Conservation (phyloP, 2,797 vertebrate genomes). For the Gymnodraco acuticeps region DNA sequence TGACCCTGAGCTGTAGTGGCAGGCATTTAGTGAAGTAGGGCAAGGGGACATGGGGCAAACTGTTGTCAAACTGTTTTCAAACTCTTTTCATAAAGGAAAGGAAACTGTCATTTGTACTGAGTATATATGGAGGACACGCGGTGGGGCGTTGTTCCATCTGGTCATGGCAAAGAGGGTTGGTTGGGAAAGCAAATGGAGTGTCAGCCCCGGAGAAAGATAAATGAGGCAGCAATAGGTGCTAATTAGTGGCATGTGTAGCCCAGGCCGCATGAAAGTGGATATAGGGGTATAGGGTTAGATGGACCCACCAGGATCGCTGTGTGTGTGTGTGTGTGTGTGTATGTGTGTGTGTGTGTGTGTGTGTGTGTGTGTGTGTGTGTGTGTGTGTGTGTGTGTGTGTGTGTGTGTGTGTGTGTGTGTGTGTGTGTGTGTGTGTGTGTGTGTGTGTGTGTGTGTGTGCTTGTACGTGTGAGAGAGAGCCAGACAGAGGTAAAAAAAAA, state of each 20-base stretch:
- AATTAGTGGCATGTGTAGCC: slow-evolving; percentile 85
- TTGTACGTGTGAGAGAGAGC: slow-evolving; percentile 28
- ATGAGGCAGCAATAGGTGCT: slow-evolving; percentile 82
- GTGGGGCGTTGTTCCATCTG: slow-evolving; percentile 61
- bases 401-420: slow-evolving; percentile 15
- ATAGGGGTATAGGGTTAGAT: slow-evolving; percentile 63
- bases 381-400: background rate
- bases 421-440: slow-evolving; percentile 4
- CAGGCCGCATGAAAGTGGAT: slow-evolving; percentile 76
- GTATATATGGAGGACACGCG: slow-evolving; percentile 50
- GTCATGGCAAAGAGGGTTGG: slow-evolving; percentile 42
- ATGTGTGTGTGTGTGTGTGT: background rate
- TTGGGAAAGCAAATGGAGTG: slow-evolving; percentile 81
- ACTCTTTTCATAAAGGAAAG: slow-evolving; percentile 51
- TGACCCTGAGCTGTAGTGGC: slow-evolving; percentile 49
- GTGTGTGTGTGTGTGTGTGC: background rate
- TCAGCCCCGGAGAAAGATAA: slow-evolving; percentile 80
- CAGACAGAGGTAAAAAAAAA: slow-evolving; percentile 2
- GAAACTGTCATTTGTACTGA: slow-evolving; percentile 59
- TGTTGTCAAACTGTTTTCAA: slow-evolving; percentile 62
- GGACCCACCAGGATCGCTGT: slow-evolving; percentile 40
- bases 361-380: slow-evolving; percentile 10
- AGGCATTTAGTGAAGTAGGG: slow-evolving; percentile 32
- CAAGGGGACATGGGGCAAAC: slow-evolving; percentile 37
- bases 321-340: slow-evolving; percentile 13